These are phyloP conservation scores for Hylaeus volcanicus DNA, from an alignment of 1,140 invertebrate species.

Conservation along the genomic window DNA sequence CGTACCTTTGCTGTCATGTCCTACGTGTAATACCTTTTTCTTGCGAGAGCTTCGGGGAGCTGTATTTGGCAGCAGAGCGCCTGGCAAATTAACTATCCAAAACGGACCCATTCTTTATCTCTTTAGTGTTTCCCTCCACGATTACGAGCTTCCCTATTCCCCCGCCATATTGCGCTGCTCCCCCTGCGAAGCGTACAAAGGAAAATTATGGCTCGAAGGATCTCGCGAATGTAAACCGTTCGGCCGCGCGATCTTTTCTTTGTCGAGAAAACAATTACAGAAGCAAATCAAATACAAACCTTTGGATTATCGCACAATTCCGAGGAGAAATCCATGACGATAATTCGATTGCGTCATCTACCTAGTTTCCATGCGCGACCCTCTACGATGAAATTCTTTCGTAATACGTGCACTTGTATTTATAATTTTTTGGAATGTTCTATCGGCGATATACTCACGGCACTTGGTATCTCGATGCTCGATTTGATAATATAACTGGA, in stretches of 20 bases:
- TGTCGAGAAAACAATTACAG: background rate
- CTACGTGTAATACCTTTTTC: conserved; percentile 8
- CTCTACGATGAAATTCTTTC: no score
- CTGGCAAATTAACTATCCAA: conserved; percentile 33
- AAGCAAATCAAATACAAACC: no score
- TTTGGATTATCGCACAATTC: background rate
- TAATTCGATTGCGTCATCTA: background rate
- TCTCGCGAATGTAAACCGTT: background rate
- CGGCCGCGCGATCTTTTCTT: background rate
- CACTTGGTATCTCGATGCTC: no score
- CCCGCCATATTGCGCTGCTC: no score
- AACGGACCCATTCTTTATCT: background rate
- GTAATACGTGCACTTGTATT: no score
- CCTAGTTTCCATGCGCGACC: background rate
- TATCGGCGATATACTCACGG: no score
- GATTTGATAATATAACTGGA: no score
- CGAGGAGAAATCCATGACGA: no score
- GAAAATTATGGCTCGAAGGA: background rate
- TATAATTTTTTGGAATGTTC: no score
- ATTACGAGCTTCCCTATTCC: background rate
- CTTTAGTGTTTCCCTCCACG: conserved; percentile 2
- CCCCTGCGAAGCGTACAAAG: background rate
- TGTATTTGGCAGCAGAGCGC: background rate
- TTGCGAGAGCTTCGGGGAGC: background rate
- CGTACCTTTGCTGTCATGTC: background rate